Base-by-base conservation (phyloP, 2,113 vertebrate genomes). In the Indicator indicator region DNA sequence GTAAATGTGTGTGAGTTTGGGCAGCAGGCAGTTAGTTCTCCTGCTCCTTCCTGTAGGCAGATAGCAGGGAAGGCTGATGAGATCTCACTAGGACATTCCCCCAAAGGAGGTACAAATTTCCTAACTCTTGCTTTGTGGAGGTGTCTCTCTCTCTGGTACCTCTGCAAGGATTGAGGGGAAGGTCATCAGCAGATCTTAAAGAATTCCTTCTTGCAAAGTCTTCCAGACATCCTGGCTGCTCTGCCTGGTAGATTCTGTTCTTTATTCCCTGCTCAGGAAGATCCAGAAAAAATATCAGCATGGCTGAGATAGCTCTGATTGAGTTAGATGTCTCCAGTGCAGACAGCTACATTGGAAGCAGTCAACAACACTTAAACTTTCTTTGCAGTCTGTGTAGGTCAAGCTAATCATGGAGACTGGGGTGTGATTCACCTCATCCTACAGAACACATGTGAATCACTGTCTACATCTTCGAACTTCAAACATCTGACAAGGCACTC, bases 191-290 rank as follows among this genome's bases (percentile, higher is more conserved):
- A 89, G 10, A 76, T 84, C 65, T 81, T 80, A 33, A 71, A 80
- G 48, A 71, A 60, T 59, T 83, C 80, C 76, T 48, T 23, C 64
- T 26, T 80, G 64, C 28, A 72, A 11, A 90, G 40, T 86, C 33
- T 59, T 73, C 42, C 26, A 42, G 28, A 32, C 21, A 17, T 46
- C 8, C 27, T 67, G 32, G 17, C 24, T 0, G 0, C 40, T 82
- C 30, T 88, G 63, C 6, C 46, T 94, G 64, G 36, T 36, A 21
- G 50, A 40, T 62, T 38, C 52, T 46, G 14, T 63, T 32, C 36
- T 83, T 78, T 74, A 56, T 86, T 86, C 33, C 30, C 46, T 65
- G 21, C 30, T 76, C 32, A 77, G 48, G 60, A 58, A 65, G 28
- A 18, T 13, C 24, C 13, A 77, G 62, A 42, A 86, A 52, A 27